phyloP scores from a whole-genome alignment of 2,888 invertebrate species.

The Phalera bucephala region DNA sequence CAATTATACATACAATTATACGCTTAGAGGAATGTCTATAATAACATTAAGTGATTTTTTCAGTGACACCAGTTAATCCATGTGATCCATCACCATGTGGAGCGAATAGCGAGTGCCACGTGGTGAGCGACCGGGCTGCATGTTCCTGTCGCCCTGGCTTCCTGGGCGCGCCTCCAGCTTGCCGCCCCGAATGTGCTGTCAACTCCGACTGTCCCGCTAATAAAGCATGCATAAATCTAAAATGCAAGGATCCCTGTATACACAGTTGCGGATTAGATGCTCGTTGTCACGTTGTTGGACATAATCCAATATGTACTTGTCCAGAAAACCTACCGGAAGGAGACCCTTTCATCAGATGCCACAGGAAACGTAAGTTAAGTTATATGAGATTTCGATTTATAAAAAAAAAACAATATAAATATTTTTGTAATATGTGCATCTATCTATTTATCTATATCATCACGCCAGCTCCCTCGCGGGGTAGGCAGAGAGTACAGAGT shows the following conservation, averaged over 20 bases:
- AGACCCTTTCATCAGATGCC: conserved; percentile 90
- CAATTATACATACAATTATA: too few species aligned
- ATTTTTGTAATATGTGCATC: too few species aligned
- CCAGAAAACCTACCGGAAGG: conserved; percentile 85
- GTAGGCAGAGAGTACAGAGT: too few species aligned
- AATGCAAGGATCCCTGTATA: conserved; percentile 89
- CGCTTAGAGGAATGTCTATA: too few species aligned
- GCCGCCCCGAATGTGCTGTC: conserved; percentile 89
- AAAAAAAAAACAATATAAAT: too few species aligned
- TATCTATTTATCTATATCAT: too few species aligned
- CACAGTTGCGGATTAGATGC: conserved; percentile 91
- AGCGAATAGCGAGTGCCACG: conserved; percentile 88
- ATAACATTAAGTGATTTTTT: too few species aligned
- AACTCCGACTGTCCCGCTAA: conserved; percentile 89
- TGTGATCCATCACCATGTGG: conserved; percentile 91
- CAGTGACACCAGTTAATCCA: conserved; percentile 76
- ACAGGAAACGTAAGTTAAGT: conserved; percentile 68
- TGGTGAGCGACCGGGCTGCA: conserved; percentile 86
- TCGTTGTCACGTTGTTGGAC: conserved; percentile 89
- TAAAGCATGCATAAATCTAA: conserved; percentile 88
- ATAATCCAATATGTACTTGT: conserved; percentile 91
- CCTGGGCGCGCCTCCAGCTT: conserved; percentile 88
- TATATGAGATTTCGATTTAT: too few species aligned
- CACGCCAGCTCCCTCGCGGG: too few species aligned
- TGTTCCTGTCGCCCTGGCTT: conserved; percentile 89